Evolutionary conservation across 1,140 invertebrate genomes (phyloP), one percentile per base, ranked within the genome.

Genomic region (Lordiphosa clarofinis): DNA sequence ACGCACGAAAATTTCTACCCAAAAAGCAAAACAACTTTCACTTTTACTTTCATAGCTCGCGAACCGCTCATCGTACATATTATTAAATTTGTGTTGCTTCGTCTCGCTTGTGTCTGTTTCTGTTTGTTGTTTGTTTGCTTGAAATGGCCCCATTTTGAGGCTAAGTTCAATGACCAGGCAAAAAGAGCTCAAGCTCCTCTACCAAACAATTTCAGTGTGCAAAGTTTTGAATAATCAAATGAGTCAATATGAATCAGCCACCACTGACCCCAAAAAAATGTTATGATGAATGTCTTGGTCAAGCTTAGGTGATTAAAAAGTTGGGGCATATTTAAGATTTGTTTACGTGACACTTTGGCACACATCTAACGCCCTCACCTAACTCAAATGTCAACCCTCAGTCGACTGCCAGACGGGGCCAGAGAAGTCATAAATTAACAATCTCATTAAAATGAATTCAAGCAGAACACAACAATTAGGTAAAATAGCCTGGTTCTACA

Each of bases 21-120:
- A 28, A 59, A 57, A 55, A 50, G 54, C 35, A 36, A 54, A 62
- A 58, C 55, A 72, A 82, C 78, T 84, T 84, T 84, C 78, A 84
- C 78, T 84, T 84, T 84, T 84, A 86, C 78, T 84, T 84, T 84
- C 73, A 64, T 70, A 24, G 52, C 55, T 43, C 37, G 24, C 24
- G 6, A 28, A 52, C 52, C 36, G 28, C 55, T 36, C 49, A 54
- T 57, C 49, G 53, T 50, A 54, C 13, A 61, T 61, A 73, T 70
- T 79, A 79, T 79, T 73, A 79, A 79, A 61, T 73, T 50, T 54
- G 28, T 15, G 53, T 54, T 33, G 28, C 42, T 53, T 56, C 31
- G 43, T 33, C 21, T 33, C 24, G 31, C 43, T 37, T 2, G 19
- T 19, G 36, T 65, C 38, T 53, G 28, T 46, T 67, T 40, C 40